phyloP scores from a whole-genome alignment of 2,113 vertebrate genomes.

The Platysternon megacephalum region DNA sequence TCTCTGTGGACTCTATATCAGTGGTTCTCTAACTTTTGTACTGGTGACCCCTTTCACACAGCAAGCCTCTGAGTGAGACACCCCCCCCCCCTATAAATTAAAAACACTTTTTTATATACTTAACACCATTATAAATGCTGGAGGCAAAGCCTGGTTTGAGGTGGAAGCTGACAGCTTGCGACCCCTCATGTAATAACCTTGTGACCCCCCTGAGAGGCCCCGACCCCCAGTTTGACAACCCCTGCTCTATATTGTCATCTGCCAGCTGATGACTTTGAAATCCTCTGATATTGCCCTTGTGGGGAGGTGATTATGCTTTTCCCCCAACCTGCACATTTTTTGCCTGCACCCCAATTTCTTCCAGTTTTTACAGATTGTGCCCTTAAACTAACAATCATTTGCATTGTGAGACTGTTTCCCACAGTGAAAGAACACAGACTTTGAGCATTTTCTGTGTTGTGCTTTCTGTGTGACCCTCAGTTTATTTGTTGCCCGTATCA shows the following conservation, averaged over 20 bases:
- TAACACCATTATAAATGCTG: no score
- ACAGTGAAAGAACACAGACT: background rate
- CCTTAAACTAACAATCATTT: background rate
- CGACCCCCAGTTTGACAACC: no score
- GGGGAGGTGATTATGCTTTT: fast-evolving
- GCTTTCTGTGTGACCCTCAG: background rate
- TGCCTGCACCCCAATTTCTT: background rate
- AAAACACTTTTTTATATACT: no score
- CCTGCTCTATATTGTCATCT: background rate
- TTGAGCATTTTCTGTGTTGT: background rate
- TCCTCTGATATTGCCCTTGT: background rate
- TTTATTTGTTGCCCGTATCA: background rate
- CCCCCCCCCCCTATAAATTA: no score
- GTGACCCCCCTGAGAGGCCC: no score
- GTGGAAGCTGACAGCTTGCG: no score
- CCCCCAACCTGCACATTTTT: background rate
- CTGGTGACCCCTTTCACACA: no score
- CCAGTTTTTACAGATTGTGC: background rate
- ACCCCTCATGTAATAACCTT: no score
- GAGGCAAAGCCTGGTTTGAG: no score
- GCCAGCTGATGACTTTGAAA: background rate
- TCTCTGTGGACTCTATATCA: background rate
- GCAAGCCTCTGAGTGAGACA: no score
- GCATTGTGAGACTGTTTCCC: background rate
- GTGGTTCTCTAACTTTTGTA: no score